Evolutionary conservation across 2,888 invertebrate species (phyloP), one percentile per base, ranked within the genome.

Genomic region (Dyspetes luteomarginatus): DNA sequence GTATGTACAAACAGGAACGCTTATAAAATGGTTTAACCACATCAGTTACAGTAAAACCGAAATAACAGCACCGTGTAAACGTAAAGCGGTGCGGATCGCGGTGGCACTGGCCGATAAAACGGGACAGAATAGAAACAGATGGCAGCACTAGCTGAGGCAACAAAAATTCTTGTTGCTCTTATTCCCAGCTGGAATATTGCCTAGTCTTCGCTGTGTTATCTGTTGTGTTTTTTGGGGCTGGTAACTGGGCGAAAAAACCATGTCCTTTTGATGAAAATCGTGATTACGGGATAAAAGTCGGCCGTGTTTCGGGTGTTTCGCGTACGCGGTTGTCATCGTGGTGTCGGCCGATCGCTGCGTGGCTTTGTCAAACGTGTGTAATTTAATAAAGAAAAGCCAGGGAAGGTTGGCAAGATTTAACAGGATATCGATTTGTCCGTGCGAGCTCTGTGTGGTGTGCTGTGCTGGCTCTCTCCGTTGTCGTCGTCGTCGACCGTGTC

Each of bases 351-450:
- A 24, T 50, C 26, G 48, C 30, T 41, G 64, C 52, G 64, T 52
- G 41, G 17, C 28, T 36, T 12, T 9, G 22, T 30, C 52, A 15
- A 30, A 24, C 83, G 88, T 85, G 87, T 87, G 87, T 87, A 89
- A 89, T 88, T 86, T 86, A 89, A 86, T 88, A 87, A 75, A 81
- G 26, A 77, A 67, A 65, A 75, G 64, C 76, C 60, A 88, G 87
- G 87, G 86, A 86, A 88, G 88, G 89, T 86, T 85, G 84, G 85
- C 87, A n/a, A n/a, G 89, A 89, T 89, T 89, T 89, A 89, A 88
- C 89, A 89, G 88, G 89, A 89, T 89, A 89, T 89, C 89, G 89
- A 89, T 89, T 89, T 90, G 89, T 88, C 69, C 75, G 69, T 85
- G 76, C 74, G 62, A 75, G 71, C 50, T 74, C 82, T n/a, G 89